Percentiles rank a stretch among this genome's conserved stretches.
Evolutionary conservation across 2,888 invertebrate genomes (phyloP).

Genomic region (Schrankia costaestrigalis): DNA sequence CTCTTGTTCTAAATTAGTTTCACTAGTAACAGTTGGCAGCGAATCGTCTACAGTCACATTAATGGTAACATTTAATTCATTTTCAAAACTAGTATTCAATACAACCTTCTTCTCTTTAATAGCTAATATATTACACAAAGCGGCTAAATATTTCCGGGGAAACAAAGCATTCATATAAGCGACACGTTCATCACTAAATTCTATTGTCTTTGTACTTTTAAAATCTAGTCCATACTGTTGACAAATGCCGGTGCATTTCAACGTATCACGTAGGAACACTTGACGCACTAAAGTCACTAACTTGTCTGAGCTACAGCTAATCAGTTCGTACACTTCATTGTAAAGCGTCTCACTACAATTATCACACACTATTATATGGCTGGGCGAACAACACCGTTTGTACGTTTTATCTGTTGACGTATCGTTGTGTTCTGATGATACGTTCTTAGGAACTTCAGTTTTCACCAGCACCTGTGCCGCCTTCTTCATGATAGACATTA

Average conservation of each 20-base stretch:
- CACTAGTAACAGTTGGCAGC: constrained; percentile 51
- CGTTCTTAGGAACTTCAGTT: constrained; percentile 83
- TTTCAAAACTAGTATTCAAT: constrained; percentile 82
- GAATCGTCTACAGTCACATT: constrained; percentile 68
- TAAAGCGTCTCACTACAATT: constrained; percentile 87
- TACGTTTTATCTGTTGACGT: constrained; percentile 64
- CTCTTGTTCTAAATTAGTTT: constrained; percentile 60
- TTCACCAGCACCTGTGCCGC: constrained; percentile 92
- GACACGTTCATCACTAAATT: constrained; percentile 70
- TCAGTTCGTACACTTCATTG: constrained; percentile 85
- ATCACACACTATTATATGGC: constrained; percentile 86
- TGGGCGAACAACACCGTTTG: constrained; percentile 85
- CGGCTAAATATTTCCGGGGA: constrained; percentile 85
- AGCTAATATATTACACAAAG: constrained; percentile 88
- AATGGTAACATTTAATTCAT: constrained; percentile 70
- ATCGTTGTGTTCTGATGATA: constrained; percentile 72
- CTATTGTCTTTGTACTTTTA: constrained; percentile 77
- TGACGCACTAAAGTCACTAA: constrained; percentile 82
- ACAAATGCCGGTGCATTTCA: constrained; percentile 83
- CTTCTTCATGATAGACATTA: constrained; percentile 94
- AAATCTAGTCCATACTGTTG: constrained; percentile 82
- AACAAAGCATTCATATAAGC: constrained; percentile 84
- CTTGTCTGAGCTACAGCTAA: constrained; percentile 85
- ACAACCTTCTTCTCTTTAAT: constrained; percentile 84
- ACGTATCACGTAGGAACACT: constrained; percentile 81